Conservation (phyloP, 2,797 vertebrate genomes). For the Molothrus ater region DNA sequence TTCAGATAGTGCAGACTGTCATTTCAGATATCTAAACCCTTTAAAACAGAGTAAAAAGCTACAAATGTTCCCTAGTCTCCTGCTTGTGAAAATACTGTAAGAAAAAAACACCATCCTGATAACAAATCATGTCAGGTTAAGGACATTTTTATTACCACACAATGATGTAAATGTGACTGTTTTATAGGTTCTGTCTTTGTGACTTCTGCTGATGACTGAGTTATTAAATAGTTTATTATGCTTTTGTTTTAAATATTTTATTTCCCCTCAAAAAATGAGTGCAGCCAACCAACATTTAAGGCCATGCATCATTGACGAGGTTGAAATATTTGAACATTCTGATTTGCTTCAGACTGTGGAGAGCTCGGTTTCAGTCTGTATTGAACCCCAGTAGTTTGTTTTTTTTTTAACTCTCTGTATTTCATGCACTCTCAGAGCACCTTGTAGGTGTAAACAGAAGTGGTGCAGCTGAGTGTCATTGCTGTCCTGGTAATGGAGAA, state of each 20-base stretch:
- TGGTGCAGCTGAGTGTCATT: neutral
- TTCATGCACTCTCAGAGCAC: neutral
- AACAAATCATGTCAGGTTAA: neutral
- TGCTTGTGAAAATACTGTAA: neutral
- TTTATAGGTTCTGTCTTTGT: neutral
- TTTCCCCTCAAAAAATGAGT: neutral
- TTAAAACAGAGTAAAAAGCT: neutral
- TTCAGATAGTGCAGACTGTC: neutral
- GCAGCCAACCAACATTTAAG: neutral
- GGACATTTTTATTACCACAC: neutral
- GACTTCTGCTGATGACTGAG: neutral
- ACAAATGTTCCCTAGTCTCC: accelerated
- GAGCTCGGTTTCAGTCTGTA: neutral
- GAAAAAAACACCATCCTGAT: neutral
- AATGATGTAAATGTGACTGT: neutral
- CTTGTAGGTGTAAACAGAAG: neutral
- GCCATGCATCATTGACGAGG: neutral
- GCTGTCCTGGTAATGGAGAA: neutral
- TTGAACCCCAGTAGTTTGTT: neutral
- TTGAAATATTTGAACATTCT: neutral
- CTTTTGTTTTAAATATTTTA: neutral
- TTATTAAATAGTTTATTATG: neutral
- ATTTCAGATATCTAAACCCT: neutral
- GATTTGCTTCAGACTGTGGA: neutral
- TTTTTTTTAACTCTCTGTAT: neutral